These are phyloP conservation scores for Dusona sp. DNA, from an alignment of 2,888 invertebrate species.

Conservation along the genomic window DNA sequence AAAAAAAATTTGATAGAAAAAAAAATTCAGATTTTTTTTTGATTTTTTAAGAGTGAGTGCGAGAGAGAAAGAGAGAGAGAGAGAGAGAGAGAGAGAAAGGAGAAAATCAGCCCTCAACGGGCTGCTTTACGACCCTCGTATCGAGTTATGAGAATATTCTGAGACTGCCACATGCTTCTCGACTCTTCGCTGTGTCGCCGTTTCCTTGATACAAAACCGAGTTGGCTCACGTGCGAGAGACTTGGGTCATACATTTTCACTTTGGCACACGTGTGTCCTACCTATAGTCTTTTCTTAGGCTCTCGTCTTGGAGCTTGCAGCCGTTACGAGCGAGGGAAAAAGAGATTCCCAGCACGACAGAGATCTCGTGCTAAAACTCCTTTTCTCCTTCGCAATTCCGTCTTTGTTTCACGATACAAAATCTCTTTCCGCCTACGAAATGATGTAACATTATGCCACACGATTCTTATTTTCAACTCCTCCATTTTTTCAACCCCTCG, in stretches of 20 bases:
- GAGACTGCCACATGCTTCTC: conserved; percentile 69
- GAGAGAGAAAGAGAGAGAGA: neutral
- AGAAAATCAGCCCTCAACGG: conserved; percentile 45
- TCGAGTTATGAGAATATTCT: conserved; percentile 82
- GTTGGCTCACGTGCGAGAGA: conserved; percentile 67
- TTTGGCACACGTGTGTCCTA: conserved; percentile 82
- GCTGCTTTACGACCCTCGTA: conserved; percentile 73
- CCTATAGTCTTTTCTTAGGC: conserved; percentile 75
- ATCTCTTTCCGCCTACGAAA: conserved; percentile 56
- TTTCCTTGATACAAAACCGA: conserved; percentile 55
- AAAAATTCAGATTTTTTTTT: conserved; percentile 46
- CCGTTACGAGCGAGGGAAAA: conserved; percentile 63
- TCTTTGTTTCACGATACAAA: conserved; percentile 69
- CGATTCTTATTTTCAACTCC: conserved; percentile 40
- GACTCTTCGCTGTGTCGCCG: conserved; percentile 67
- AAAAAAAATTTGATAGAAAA: conserved; percentile 18
- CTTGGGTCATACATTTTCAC: conserved; percentile 83
- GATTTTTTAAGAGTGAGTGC: conserved; percentile 13
- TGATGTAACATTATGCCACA: conserved; percentile 57
- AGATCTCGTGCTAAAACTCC: conserved; percentile 61
- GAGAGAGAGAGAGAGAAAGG: neutral
- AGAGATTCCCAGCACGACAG: conserved; percentile 56
- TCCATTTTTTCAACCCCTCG: conserved; percentile 52
- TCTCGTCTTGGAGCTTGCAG: conserved; percentile 79
- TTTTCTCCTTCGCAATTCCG: conserved; percentile 59